Percentiles rank a stretch among this genome's conserved stretches.
phyloP scores from a whole-genome alignment of 2,113 vertebrate genomes.

The Chionis minor region DNA sequence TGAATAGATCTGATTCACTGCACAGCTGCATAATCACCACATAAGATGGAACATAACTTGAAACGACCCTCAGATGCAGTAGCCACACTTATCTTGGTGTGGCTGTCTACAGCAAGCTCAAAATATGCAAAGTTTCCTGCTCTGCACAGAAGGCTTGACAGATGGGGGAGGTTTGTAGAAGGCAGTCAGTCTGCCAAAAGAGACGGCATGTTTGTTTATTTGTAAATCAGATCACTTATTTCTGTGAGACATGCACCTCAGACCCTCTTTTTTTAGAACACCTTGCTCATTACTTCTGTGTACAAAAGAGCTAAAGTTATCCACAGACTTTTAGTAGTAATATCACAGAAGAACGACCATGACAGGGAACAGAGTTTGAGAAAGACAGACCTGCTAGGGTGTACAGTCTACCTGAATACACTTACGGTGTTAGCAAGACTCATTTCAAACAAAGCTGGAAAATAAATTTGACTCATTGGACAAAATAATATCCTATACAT shows the following conservation, averaged over 20 bases:
- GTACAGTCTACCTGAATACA: not conserved
- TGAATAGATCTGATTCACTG: not conserved
- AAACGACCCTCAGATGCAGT: not conserved
- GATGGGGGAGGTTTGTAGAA: not conserved
- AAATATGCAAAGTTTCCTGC: conserved; percentile 17
- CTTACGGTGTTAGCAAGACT: not conserved
- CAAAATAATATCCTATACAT: not conserved
- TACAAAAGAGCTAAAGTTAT: not conserved
- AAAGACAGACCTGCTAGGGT: not conserved
- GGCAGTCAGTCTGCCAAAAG: conserved; percentile 20
- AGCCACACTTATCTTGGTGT: not conserved
- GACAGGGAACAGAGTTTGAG: not conserved
- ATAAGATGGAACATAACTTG: not conserved
- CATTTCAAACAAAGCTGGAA: not conserved
- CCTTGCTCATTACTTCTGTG: not conserved
- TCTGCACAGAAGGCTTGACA: conserved; percentile 41
- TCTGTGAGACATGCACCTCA: not conserved
- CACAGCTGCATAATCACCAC: not conserved
- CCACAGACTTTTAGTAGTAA: not conserved
- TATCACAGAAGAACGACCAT: not conserved
- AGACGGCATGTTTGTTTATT: not conserved
- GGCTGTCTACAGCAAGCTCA: not conserved
- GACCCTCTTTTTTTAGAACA: not conserved
- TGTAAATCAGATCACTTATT: not conserved
- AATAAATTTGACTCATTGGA: not conserved